A percentile compares a stretch with the other conserved stretches of the same genome.
Evolutionary conservation across 1,140 invertebrate genomes (phyloP).

Genomic region (Stegodyphus mimosarum): DNA sequence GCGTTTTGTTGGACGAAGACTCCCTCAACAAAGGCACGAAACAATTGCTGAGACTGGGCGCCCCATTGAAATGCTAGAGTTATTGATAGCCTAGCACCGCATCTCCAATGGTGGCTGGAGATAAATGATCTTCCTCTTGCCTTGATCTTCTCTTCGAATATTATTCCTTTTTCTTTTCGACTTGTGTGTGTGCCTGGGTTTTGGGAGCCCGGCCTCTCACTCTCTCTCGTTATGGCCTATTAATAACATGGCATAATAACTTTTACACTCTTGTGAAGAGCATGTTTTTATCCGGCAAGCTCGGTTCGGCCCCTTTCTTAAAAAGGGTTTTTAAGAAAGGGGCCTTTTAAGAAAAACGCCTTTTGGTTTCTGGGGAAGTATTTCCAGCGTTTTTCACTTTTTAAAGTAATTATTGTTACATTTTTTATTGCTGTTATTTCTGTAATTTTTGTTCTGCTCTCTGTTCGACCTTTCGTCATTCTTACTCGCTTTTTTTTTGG

Average conservation of each 20-base stretch:
- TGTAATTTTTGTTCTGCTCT: no score
- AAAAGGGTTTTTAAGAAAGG: no score
- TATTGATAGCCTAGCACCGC: slow-evolving; percentile 33
- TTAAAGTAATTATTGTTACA: neutral
- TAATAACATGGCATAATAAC: slow-evolving; percentile 53
- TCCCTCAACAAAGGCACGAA: slow-evolving; percentile 33
- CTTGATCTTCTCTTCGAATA: slow-evolving; percentile 16
- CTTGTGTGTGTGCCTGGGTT: neutral
- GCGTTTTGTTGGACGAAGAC: slow-evolving; percentile 24
- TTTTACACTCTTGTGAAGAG: neutral
- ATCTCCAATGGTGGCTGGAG: slow-evolving; percentile 30
- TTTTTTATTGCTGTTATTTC: no score
- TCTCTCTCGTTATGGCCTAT: slow-evolving; percentile 43
- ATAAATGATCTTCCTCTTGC: slow-evolving; percentile 13
- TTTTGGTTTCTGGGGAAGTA: slow-evolving; percentile 15
- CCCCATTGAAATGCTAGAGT: slow-evolving; percentile 51
- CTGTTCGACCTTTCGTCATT: no score
- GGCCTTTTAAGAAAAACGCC: no score
- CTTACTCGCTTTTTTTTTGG: no score
- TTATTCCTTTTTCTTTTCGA: slow-evolving; percentile 15
- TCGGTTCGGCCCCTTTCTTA: slow-evolving; percentile 1
- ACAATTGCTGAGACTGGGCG: slow-evolving; percentile 25
- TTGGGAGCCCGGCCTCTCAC: neutral
- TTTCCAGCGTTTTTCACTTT: neutral
- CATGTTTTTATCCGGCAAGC: slow-evolving; percentile 30